phyloP scores from a whole-genome alignment of 2,888 invertebrate species.

The Formica aserva region DNA sequence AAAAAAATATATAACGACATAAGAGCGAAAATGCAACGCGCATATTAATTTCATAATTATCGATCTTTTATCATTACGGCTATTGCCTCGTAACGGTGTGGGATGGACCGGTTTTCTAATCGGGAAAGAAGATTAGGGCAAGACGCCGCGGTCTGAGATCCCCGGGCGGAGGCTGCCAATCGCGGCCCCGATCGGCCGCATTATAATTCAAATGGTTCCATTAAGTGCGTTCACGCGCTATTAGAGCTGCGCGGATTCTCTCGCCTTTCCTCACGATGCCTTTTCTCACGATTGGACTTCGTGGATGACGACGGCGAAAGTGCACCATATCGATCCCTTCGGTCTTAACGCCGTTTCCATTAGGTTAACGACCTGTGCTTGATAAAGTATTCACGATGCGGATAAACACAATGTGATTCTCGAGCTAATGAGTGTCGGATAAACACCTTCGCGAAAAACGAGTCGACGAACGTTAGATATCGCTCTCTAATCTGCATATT shows the following conservation, averaged over 20 bases:
- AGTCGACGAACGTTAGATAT: background rate
- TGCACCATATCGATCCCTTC: slow-evolving; percentile 71
- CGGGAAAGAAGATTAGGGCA: slow-evolving; percentile 66
- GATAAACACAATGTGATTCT: slow-evolving; percentile 73
- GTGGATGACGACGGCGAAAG: slow-evolving; percentile 67
- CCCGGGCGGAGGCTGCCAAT: slow-evolving; percentile 66
- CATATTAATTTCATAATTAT: slow-evolving; percentile 20
- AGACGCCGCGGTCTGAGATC: slow-evolving; percentile 47
- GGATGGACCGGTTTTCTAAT: slow-evolving; percentile 68
- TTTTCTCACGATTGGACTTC: slow-evolving; percentile 66
- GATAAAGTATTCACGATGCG: slow-evolving; percentile 75
- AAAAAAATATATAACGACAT: background rate
- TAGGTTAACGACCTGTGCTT: slow-evolving; percentile 75
- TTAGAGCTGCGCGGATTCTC: slow-evolving; percentile 68
- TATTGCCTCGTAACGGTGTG: slow-evolving; percentile 64
- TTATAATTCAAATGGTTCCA: slow-evolving; percentile 77
- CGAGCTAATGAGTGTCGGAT: slow-evolving; percentile 26
- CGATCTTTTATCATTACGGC: slow-evolving; percentile 31
- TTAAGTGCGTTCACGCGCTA: slow-evolving; percentile 74
- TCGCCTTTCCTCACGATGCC: slow-evolving; percentile 43
- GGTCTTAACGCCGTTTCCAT: slow-evolving; percentile 72
- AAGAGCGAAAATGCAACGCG: background rate
- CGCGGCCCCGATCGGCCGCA: slow-evolving; percentile 66
- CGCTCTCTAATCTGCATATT: slow-evolving; percentile 4
- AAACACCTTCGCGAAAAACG: slow-evolving; percentile 28